phyloP scores from a whole-genome alignment of 2,888 invertebrate genomes.

The Lissocephala sabroskyi region DNA sequence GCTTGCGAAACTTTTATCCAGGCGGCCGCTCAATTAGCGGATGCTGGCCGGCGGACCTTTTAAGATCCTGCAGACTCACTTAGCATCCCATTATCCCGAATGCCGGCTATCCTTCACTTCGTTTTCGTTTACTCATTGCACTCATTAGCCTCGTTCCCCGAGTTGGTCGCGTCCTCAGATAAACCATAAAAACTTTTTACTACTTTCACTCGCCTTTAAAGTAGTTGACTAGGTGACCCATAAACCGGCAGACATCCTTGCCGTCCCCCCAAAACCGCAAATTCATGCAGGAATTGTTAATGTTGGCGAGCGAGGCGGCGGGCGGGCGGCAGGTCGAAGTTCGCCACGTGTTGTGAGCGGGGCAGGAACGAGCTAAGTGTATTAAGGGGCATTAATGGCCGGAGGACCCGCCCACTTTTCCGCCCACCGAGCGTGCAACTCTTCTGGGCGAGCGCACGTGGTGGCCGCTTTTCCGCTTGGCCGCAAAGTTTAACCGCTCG shows the following conservation, averaged over 20 bases:
- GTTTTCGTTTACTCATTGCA: too few species aligned
- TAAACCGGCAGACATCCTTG: neutral
- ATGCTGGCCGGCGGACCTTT: neutral
- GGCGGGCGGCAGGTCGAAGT: too few species aligned
- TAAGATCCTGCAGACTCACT: constrained; percentile 1
- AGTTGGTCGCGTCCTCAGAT: constrained; percentile 10
- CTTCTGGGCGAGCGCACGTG: constrained; percentile 43
- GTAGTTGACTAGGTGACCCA: constrained; percentile 12
- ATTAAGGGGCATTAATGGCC: constrained; percentile 26
- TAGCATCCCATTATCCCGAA: neutral
- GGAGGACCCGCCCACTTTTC: constrained; percentile 23
- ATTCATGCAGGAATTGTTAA: constrained; percentile 46
- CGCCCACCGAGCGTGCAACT: constrained; percentile 12
- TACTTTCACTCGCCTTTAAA: constrained; percentile 17
- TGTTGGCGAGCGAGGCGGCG: too few species aligned
- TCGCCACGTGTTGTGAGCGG: neutral
- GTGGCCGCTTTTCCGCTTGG: neutral
- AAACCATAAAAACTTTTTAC: constrained; percentile 34
- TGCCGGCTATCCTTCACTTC: too few species aligned
- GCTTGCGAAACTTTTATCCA: too few species aligned
- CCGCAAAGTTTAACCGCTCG: neutral
- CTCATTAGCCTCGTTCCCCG: constrained; percentile 5
- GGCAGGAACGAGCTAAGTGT: constrained; percentile 35
- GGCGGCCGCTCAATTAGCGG: too few species aligned
- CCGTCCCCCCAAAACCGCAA: constrained; percentile 30